phyloP scores from a whole-genome alignment of 2,797 vertebrate species.

The Galago senegalensis region DNA sequence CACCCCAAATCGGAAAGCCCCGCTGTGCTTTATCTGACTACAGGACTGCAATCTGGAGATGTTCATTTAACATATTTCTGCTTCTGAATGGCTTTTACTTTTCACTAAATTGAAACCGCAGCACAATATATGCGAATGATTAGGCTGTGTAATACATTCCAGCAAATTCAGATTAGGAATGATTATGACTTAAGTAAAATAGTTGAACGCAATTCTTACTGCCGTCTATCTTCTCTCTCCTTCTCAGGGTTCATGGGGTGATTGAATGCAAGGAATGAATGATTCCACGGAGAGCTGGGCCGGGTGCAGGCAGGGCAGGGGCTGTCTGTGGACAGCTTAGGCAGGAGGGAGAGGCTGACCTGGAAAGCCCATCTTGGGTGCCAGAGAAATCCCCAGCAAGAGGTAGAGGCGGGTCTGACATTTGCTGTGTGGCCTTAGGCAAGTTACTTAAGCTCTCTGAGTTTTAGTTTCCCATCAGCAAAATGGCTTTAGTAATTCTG shows the following conservation, averaged over 20 bases:
- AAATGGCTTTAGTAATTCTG: background rate
- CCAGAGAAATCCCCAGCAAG: background rate
- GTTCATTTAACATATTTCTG: conserved; percentile 80
- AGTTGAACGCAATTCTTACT: conserved; percentile 84
- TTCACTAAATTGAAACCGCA: conserved; percentile 81
- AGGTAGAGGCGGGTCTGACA: background rate
- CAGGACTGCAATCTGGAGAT: conserved; percentile 63
- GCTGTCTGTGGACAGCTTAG: background rate
- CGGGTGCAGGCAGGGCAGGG: background rate
- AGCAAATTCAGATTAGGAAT: conserved; percentile 87
- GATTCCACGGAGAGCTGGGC: background rate
- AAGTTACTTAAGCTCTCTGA: background rate
- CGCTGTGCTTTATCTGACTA: background rate
- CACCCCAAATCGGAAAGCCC: background rate
- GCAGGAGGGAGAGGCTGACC: background rate
- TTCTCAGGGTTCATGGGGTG: background rate
- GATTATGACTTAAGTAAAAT: conserved; percentile 87
- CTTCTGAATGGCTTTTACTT: conserved; percentile 83
- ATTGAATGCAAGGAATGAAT: conserved; percentile 30
- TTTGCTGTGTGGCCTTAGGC: background rate
- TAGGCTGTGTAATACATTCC: conserved; percentile 83
- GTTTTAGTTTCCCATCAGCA: background rate
- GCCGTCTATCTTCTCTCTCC: conserved; percentile 77
- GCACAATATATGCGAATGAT: conserved; percentile 86
- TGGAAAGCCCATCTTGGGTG: background rate